phyloP scores from a whole-genome alignment of 2,113 vertebrate genomes.

The Myotis brandtii region DNA sequence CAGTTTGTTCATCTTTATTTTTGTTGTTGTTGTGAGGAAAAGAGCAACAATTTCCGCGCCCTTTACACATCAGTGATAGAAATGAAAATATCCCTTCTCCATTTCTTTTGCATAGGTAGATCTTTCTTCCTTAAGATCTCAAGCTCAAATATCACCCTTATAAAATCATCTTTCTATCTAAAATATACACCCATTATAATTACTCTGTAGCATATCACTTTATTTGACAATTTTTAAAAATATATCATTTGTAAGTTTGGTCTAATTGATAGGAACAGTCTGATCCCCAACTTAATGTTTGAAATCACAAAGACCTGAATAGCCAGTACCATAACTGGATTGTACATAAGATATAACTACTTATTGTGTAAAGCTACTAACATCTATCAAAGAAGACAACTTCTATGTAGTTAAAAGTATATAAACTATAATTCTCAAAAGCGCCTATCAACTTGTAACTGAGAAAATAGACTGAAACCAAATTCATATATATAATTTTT shows the following conservation, averaged over 20 bases:
- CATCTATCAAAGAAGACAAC: not conserved
- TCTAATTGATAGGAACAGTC: not conserved
- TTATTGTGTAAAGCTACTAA: not conserved
- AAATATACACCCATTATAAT: not conserved
- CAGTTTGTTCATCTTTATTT: not conserved
- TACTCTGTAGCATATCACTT: not conserved
- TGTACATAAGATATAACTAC: not conserved
- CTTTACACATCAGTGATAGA: not conserved
- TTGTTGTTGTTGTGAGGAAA: not conserved
- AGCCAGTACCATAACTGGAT: not conserved
- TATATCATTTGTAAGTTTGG: not conserved
- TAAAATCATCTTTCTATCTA: not conserved
- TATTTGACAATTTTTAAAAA: slow-evolving; percentile 12
- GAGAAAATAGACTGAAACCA: not conserved
- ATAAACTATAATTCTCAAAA: not conserved
- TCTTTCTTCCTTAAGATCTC: not conserved
- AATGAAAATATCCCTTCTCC: not conserved
- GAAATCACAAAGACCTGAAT: not conserved
- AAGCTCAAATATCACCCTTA: not conserved
- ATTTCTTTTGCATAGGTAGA: not conserved
- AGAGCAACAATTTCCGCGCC: not conserved
- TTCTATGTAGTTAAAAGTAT: not conserved
- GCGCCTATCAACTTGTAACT: not conserved
- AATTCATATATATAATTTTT: not conserved
- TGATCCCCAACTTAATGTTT: not conserved